Percentiles rank a stretch among this genome's conserved stretches.
Conservation (phyloP, 2,113 vertebrate genomes). For the Heteronetta atricapilla region DNA sequence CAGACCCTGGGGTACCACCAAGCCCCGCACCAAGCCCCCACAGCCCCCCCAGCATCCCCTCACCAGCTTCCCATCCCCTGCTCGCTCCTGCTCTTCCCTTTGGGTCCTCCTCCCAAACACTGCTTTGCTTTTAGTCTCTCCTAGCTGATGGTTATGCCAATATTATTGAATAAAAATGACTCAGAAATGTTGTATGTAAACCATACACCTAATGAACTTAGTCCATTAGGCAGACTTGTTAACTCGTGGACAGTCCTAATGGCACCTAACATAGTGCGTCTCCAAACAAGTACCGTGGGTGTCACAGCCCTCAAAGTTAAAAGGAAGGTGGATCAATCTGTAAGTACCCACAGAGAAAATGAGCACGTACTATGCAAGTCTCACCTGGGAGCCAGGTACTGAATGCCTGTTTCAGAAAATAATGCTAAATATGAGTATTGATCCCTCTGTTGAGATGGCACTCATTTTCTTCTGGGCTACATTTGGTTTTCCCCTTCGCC, state of each 20-base stretch:
- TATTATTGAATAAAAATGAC: not conserved
- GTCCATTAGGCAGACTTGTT: not conserved
- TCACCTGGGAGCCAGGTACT: not conserved
- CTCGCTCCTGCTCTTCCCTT: not conserved
- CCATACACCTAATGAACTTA: not conserved
- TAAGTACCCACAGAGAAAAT: not conserved
- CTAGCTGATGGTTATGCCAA: not conserved
- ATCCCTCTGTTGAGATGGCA: not conserved
- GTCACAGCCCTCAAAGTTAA: not conserved
- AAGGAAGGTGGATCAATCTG: not conserved
- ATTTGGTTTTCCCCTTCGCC: not conserved
- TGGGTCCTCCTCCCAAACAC: not conserved
- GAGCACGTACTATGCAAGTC: not conserved
- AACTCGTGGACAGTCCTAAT: not conserved
- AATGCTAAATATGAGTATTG: not conserved
- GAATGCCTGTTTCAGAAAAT: not conserved
- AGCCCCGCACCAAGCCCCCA: not conserved
- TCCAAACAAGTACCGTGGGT: not conserved
- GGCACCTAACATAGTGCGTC: not conserved
- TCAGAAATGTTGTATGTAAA: not conserved
- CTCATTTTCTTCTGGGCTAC: not conserved
- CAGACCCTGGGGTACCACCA: rapidly evolving
- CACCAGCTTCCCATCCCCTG: rapidly evolving
- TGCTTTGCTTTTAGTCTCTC: not conserved
- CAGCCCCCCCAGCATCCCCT: rapidly evolving